Evolutionary conservation across 2,113 vertebrate genomes (phyloP).

Genomic region (Macroglossus sobrinus): DNA sequence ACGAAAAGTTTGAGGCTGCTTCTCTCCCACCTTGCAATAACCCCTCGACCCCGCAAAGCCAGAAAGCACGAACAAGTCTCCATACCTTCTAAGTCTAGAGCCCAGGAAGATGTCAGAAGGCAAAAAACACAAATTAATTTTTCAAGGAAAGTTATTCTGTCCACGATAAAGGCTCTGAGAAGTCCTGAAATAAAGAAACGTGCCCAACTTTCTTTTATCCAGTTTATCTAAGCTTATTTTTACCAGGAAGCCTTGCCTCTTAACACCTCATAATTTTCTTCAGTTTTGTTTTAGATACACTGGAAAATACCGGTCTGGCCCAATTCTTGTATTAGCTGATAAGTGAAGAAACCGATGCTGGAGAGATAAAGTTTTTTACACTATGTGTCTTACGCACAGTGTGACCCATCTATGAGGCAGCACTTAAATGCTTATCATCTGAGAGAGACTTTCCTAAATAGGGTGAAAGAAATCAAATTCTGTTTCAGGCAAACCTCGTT

Average conservation of each 20-base stretch:
- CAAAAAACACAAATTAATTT: not conserved
- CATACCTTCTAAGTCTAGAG: not conserved
- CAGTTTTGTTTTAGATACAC: not conserved
- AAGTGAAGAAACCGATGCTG: accelerated
- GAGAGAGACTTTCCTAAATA: not conserved
- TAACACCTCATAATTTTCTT: not conserved
- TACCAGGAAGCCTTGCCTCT: not conserved
- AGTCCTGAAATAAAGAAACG: not conserved
- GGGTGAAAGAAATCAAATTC: not conserved
- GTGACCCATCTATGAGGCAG: not conserved
- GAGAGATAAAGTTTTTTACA: not conserved
- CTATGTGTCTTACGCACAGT: accelerated
- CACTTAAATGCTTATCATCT: not conserved
- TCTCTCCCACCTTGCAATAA: not conserved
- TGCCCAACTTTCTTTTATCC: not conserved
- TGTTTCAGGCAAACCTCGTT: not conserved
- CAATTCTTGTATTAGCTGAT: not conserved
- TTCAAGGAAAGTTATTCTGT: not conserved
- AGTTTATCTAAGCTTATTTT: not conserved
- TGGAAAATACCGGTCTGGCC: not conserved
- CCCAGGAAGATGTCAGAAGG: not conserved
- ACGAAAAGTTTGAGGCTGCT: too few species aligned
- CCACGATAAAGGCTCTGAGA: not conserved
- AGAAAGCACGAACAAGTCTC: not conserved
- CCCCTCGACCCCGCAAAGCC: not conserved